Evolutionary conservation across 2,113 vertebrate genomes (phyloP), one percentile per base, ranked within the genome.

Genomic region (Halichoeres trimaculatus): DNA sequence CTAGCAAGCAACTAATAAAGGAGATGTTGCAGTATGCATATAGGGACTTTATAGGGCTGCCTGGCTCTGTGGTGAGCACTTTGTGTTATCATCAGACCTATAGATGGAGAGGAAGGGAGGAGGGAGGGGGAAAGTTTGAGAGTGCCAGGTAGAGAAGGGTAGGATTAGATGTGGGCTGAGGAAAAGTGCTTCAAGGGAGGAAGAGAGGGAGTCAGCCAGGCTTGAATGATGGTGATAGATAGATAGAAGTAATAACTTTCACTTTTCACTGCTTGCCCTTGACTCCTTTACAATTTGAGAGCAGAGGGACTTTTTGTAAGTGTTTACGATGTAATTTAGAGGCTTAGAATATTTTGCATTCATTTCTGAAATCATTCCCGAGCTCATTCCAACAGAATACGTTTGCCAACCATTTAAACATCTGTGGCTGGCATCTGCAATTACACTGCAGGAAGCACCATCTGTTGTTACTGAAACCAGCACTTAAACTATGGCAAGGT

Each of bases 1-100:
- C 43, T 67, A 61, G 78, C 76, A 34, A 47, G 79, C 79, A 80
- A 70, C 86, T 90, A 86, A 91, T 91, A 89, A 87, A 86, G 61
- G 81, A 72, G 70, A 57, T 73, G 79, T 86, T 88, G 80, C 65
- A 52, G 81, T 73, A 76, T 87, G 80, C 81, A 81, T 84, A 77
- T 75, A 69, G 64, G 59, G 64, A 43, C 70, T 81, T 85, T 80
- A 89, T 80, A 57, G 65, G 53, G 73, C 58, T 47, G 85, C 50
- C 75, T 78, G 80, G 80, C 74, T 91, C 45, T 30, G 78, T 63
- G 66, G 75, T 78, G 77, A 86, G 78, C 77, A 87, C 70, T 80
- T 74, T 74, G 78, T 71, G 57, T 78, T 82, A 88, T 90, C 88
- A 88, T 82, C 70, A 68, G 71, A 80, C 19, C n/a, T 43, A 38